Evolutionary conservation across 2,797 vertebrate genomes (phyloP).

Genomic region (Lacerta bilineata): DNA sequence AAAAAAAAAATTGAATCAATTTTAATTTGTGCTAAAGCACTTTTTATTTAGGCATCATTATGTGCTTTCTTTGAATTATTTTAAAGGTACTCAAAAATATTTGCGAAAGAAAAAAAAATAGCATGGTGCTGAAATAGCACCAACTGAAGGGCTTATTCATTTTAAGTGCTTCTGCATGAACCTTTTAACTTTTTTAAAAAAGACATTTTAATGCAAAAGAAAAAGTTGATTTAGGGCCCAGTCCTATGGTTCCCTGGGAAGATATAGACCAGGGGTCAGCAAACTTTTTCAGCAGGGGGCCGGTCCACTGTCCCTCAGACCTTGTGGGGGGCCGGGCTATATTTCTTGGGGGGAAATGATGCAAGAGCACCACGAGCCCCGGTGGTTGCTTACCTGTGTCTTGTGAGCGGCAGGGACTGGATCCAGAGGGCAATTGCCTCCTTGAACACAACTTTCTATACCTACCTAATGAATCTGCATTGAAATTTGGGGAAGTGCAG

Average conservation of each 20-base stretch:
- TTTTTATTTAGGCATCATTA: too few species aligned
- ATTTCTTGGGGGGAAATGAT: too few species aligned
- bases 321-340: too few species aligned
- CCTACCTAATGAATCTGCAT: neutral
- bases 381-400: too few species aligned
- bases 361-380: too few species aligned
- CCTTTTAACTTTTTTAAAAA: neutral
- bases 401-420: too few species aligned
- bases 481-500: constrained; percentile 41
- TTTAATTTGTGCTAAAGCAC: neutral
- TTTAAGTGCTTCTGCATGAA: neutral
- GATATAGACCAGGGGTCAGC: too few species aligned
- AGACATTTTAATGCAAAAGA: neutral
- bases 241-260: too few species aligned
- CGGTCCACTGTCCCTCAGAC: too few species aligned
- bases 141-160: neutral
- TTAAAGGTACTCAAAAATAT: neutral
- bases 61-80: neutral
- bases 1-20: neutral
- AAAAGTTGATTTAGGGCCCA: neutral
- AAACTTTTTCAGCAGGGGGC: too few species aligned
- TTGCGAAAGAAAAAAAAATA: neutral
- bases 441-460: neutral
- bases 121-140: neutral
- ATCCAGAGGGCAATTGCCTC: neutral